Percentiles rank a stretch among this genome's conserved stretches.
These are phyloP conservation scores for Spinus pinus DNA, from an alignment of 2,797 vertebrate genomes.

Conservation along the genomic window DNA sequence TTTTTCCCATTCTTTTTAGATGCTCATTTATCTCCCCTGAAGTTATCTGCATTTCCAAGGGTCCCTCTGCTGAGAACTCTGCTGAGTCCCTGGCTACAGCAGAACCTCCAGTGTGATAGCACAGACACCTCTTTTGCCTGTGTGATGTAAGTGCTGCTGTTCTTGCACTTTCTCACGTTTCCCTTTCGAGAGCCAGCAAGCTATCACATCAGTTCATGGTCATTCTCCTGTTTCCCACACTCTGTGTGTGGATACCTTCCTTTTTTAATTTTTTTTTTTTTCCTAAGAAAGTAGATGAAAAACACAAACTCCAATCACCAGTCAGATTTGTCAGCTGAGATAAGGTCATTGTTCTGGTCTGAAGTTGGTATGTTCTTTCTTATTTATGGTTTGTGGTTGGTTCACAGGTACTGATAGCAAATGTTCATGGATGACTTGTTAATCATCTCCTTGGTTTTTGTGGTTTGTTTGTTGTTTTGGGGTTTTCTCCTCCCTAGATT, in stretches of 20 bases:
- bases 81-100: neutral
- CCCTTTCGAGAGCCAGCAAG: neutral
- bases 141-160: neutral
- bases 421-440: neutral
- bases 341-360: neutral
- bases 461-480: neutral
- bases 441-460: neutral
- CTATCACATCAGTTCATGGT: neutral
- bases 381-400: neutral
- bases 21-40: neutral
- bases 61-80: neutral
- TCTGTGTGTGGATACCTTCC: neutral
- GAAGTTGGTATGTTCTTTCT: neutral
- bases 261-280: neutral
- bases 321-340: neutral
- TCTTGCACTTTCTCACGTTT: constrained; percentile 10
- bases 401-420: neutral
- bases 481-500: neutral
- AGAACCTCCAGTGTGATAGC: neutral
- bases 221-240: neutral
- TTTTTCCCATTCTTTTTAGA: neutral
- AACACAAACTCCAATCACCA: neutral
- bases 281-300: neutral
- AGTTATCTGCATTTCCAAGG: constrained; percentile 4
- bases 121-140: neutral